These are phyloP conservation scores for Cygnus buccinator DNA, from an alignment of 2,113 vertebrate species.

Conservation along the genomic window DNA sequence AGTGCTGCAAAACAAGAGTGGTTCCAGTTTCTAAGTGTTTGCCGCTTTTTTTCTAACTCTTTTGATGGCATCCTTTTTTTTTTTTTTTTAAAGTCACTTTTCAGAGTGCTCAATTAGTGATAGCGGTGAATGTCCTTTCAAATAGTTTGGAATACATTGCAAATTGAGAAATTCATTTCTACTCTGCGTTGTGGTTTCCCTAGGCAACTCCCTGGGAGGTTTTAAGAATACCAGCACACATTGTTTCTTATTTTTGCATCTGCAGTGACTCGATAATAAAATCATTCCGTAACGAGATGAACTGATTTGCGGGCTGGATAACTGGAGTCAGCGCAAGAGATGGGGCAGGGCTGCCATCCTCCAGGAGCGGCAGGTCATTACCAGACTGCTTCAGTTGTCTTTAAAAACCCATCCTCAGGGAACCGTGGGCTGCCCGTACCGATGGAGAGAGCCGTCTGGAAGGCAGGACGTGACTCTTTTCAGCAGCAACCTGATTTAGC, in stretches of 20 bases:
- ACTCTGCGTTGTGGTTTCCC: background rate
- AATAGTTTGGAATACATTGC: background rate
- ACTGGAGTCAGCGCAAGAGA: background rate
- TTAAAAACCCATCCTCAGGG: background rate
- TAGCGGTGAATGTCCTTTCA: background rate
- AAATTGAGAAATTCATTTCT: background rate
- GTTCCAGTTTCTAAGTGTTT: background rate
- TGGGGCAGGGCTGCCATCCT: background rate
- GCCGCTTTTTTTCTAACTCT: background rate
- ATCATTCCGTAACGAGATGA: background rate
- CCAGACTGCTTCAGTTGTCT: background rate
- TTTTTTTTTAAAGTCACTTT: background rate
- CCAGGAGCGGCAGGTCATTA: background rate
- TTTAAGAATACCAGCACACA: background rate
- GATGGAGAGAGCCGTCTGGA: background rate
- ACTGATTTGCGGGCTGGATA: background rate
- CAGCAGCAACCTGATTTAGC: background rate
- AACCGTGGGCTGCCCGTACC: rapidly evolving
- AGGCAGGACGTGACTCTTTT: background rate
- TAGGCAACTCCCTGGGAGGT: background rate
- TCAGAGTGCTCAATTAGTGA: background rate
- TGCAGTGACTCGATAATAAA: background rate
- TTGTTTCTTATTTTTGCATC: background rate
- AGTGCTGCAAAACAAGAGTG: background rate
- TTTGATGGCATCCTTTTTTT: background rate